A percentile compares a stretch with the other conserved stretches of the same genome.
phyloP scores from a whole-genome alignment of 2,113 vertebrate genomes.

The Silurus asotus region DNA sequence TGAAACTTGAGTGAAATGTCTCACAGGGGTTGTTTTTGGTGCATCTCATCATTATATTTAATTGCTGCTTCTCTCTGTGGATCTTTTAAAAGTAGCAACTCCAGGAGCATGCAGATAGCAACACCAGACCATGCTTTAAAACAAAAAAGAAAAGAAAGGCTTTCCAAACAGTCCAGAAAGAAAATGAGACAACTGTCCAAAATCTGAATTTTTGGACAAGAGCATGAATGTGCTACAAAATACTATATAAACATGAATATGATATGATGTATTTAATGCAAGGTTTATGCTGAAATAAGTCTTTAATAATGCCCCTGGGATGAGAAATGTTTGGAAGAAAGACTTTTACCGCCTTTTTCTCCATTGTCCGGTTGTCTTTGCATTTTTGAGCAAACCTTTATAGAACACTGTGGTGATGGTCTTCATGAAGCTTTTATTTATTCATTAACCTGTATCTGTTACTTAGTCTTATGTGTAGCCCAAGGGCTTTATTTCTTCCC shows the following conservation, averaged over 20 bases:
- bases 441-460: not conserved
- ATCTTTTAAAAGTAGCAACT: not conserved
- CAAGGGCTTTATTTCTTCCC: slow-evolving; percentile 4
- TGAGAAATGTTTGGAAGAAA: not conserved
- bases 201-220: not conserved
- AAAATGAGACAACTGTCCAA: not conserved
- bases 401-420: not conserved
- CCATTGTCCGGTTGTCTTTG: not conserved
- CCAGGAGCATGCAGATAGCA: not conserved
- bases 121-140: not conserved
- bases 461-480: not conserved
- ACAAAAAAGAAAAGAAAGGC: not conserved
- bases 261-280: not conserved
- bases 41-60: not conserved
- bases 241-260: not conserved
- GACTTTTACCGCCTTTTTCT: not conserved
- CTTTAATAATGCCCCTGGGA: not conserved
- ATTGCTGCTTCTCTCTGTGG: not conserved
- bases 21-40: not conserved
- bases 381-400: not conserved
- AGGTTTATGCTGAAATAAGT: not conserved
- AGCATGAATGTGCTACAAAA: not conserved
- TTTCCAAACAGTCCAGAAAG: not conserved
- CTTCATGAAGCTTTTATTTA: not conserved
- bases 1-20: not conserved